These are phyloP conservation scores for Acanthopagrus latus DNA, from an alignment of 2,797 vertebrate species.

Conservation along the genomic window DNA sequence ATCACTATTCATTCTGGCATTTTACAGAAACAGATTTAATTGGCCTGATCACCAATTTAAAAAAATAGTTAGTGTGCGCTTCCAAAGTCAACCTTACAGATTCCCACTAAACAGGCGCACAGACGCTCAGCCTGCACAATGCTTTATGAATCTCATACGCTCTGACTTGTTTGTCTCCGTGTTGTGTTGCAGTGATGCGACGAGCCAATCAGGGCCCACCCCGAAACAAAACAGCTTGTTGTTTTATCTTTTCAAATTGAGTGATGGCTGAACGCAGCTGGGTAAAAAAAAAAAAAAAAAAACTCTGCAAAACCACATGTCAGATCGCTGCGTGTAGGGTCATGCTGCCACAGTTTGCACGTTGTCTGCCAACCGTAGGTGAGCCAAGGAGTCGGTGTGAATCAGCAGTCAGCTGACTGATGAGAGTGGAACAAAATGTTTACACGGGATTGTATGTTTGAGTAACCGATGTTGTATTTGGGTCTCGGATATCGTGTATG, in stretches of 20 bases:
- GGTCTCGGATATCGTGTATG: slow-evolving; percentile 32
- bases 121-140: background rate
- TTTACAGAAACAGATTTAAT: background rate
- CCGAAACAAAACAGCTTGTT: slow-evolving; percentile 33
- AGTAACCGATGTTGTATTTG: slow-evolving; percentile 41
- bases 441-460: slow-evolving; percentile 31
- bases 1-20: background rate
- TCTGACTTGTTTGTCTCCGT: background rate
- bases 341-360: slow-evolving; percentile 17
- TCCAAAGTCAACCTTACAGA: background rate
- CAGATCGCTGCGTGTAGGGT: slow-evolving; percentile 22
- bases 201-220: slow-evolving; percentile 11
- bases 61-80: background rate
- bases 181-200: slow-evolving; percentile 10
- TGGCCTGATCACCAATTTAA: background rate
- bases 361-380: slow-evolving; percentile 22
- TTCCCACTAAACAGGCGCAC: background rate
- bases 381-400: slow-evolving; percentile 13
- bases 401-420: slow-evolving; percentile 44
- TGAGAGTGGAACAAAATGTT: slow-evolving; percentile 41
- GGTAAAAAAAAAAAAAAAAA: slow-evolving; percentile 14
- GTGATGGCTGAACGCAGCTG: slow-evolving; percentile 29
- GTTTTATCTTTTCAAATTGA: slow-evolving; percentile 21
- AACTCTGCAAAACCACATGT: background rate
- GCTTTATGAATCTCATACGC: background rate